Conservation (phyloP, 2,797 vertebrate genomes). For the Siniperca obscura region DNA sequence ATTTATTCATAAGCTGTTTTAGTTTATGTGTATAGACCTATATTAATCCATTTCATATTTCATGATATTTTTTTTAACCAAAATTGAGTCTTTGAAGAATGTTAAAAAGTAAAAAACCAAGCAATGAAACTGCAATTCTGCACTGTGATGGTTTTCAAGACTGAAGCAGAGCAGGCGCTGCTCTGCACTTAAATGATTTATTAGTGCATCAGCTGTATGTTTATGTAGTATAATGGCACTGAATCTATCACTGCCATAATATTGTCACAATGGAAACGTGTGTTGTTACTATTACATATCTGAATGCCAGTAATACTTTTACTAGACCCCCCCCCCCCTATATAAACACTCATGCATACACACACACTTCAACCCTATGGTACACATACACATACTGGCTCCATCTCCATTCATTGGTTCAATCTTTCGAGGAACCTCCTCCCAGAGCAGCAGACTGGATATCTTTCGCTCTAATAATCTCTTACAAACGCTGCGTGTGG, state of each 20-base stretch:
- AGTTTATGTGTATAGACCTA: not conserved
- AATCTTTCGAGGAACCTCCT: conserved; percentile 84
- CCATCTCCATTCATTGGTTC: conserved; percentile 62
- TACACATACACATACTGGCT: conserved; percentile 63
- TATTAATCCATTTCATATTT: not conserved
- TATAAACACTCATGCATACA: conserved; percentile 42
- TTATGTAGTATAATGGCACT: conserved; percentile 60
- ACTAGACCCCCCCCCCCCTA: conserved; percentile 35
- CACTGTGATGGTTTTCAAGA: conserved; percentile 12
- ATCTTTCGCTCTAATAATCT: conserved; percentile 86
- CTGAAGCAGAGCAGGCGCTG: conserved; percentile 54
- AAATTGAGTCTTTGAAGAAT: not conserved
- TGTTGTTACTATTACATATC: conserved; percentile 61
- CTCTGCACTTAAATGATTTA: conserved; percentile 61
- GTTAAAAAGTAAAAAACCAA: not conserved
- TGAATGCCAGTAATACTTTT: conserved; percentile 59
- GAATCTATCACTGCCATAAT: conserved; percentile 66
- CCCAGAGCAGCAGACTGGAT: conserved; percentile 78
- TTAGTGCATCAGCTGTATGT: conserved; percentile 60
- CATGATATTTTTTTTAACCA: too few species aligned
- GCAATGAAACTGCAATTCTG: not conserved
- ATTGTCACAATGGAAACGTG: conserved; percentile 63
- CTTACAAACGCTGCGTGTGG: conserved; percentile 81
- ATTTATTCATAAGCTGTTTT: not conserved
- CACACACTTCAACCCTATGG: conserved; percentile 57